Evolutionary conservation across 2,888 invertebrate genomes (phyloP), one percentile per base, ranked within the genome.

Genomic region (Carabus problematicus): DNA sequence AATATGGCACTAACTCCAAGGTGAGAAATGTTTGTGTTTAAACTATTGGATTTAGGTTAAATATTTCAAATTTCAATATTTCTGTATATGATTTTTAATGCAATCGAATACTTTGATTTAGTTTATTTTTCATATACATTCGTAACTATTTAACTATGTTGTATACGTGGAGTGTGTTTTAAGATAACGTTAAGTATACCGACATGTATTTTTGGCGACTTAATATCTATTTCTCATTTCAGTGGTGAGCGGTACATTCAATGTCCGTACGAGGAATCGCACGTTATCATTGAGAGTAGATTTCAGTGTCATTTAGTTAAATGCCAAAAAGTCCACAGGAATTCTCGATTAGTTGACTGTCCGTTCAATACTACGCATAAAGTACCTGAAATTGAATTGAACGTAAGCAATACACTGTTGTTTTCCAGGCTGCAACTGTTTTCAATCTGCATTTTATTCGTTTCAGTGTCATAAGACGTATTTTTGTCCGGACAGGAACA

Each of bases 281-380:
- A 68, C 29, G n/a, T 54, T 9, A 54, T 68, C 14, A 12, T 60
- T 14, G 12, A 11, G n/a, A 54, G 54, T 9, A 16, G 60, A 9
- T 8, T 60, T 29, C 67, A 68, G 16, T 60, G 60, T 19, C 60
- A 68, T 54, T 43, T 68, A 8, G 60, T 60, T 3, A 68, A 68
- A 14, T 68, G 67, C 12, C 45, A 68, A 42, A 54, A 68, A 39
- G 43, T 12, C 0, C 16, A 68, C 12, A 42, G 14, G n/a, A 39
- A 68, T 14, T 41, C 43, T 0, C 47, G 41, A 54, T 29, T 68
- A 3, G 42, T 42, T 0, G 60, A 61, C 9, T 68, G 67, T 11
- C 67, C 67, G 1, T 68, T 68, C 12, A 68, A 68, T 39, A 43
- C 41, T 14, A 54, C 60, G 1, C 67, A 68, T 16, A 59, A 60